phyloP scores from a whole-genome alignment of 2,888 invertebrate genomes.

The Cosmia trapezina region DNA sequence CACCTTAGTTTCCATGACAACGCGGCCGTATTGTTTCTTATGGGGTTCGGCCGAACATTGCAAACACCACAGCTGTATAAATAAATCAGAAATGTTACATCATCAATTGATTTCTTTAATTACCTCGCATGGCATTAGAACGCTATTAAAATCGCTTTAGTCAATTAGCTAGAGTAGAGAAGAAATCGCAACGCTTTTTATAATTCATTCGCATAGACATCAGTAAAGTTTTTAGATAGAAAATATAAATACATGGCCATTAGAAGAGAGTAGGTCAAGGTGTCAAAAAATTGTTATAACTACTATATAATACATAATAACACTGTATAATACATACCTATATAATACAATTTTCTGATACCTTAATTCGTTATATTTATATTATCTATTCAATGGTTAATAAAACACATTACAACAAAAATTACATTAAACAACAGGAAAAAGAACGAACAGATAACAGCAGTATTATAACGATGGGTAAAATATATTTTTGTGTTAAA shows the following conservation, averaged over 20 bases:
- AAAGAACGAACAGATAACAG: constrained; percentile 38
- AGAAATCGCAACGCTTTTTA: constrained; percentile 51
- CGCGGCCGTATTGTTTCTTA: constrained; percentile 80
- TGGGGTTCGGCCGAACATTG: constrained; percentile 70
- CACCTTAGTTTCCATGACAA: constrained; percentile 78
- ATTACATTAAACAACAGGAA: constrained; percentile 39
- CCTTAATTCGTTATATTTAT: constrained; percentile 16
- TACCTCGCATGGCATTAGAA: constrained; percentile 52
- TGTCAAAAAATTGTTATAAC: constrained; percentile 14
- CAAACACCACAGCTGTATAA: constrained; percentile 75
- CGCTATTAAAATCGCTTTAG: constrained; percentile 46
- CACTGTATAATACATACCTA: too few relatives aligned
- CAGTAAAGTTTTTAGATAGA: background rate
- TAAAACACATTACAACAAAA: constrained; percentile 23
- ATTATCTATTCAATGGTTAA: constrained; percentile 28
- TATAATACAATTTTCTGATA: background rate
- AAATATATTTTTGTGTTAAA: constrained; percentile 24
- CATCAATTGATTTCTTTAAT: constrained; percentile 42
- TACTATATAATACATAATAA: too few relatives aligned
- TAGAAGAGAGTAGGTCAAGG: constrained; percentile 21
- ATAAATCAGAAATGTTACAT: constrained; percentile 73
- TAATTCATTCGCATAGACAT: constrained; percentile 50
- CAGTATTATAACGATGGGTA: constrained; percentile 35
- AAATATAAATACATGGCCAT: constrained; percentile 11
- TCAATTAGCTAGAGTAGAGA: constrained; percentile 10